A percentile compares a stretch with the other conserved stretches of the same genome.
Evolutionary conservation across 1,140 invertebrate genomes (phyloP).

Genomic region (Magallana gigas): DNA sequence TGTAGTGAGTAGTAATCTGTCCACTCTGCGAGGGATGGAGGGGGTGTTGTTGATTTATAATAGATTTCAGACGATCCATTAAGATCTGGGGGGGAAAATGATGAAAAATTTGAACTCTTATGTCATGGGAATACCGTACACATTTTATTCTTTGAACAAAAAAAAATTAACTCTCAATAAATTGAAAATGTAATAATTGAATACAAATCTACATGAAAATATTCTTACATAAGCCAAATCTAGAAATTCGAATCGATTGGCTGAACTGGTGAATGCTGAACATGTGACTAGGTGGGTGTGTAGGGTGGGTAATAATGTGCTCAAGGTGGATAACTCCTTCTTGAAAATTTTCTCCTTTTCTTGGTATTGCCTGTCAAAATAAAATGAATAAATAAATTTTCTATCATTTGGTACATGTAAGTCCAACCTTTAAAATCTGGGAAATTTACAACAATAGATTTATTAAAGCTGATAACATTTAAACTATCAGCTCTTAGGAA

Average conservation of each 20-base stretch:
- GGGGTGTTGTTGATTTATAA: constrained; percentile 72
- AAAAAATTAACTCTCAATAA: not conserved
- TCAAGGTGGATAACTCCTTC: constrained; percentile 69
- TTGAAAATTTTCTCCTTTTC: constrained; percentile 73
- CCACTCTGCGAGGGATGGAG: constrained; percentile 73
- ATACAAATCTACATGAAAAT: not conserved
- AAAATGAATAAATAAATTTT: not conserved
- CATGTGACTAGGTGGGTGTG: constrained; percentile 74
- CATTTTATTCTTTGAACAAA: not conserved
- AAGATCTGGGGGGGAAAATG: constrained; percentile 62
- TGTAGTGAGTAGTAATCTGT: constrained; percentile 73
- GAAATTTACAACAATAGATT: too few species aligned
- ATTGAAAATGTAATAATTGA: not conserved
- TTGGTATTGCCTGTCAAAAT: constrained; percentile 70
- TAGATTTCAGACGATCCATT: constrained; percentile 72
- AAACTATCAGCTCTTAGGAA: too few species aligned
- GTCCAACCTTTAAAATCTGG: too few species aligned
- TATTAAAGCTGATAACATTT: too few species aligned
- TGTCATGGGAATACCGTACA: too few species aligned
- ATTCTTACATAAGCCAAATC: constrained; percentile 74
- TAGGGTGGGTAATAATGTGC: constrained; percentile 73
- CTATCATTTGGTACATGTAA: too few species aligned
- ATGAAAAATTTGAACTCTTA: not conserved
- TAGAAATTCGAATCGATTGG: constrained; percentile 75
- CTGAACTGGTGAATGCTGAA: constrained; percentile 73